Evolutionary conservation across 2,888 invertebrate genomes (phyloP).

Genomic region (Venusia cambrica): DNA sequence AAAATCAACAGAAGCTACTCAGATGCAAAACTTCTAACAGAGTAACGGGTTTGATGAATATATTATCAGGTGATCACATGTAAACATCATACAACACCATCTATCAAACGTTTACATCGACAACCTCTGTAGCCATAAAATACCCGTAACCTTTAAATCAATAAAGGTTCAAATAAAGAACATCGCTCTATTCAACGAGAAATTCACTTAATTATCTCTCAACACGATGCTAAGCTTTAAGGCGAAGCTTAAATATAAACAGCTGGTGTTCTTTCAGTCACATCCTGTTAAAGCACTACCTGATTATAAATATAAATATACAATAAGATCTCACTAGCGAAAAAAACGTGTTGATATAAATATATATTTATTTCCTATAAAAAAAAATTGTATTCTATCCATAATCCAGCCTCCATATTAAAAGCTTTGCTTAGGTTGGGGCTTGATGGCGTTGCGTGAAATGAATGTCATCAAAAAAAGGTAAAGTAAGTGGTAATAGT

Average conservation of each 20-base stretch:
- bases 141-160: slow-evolving; percentile 20
- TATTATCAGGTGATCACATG: slow-evolving; percentile 8
- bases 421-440: too few species aligned
- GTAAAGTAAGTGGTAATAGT: too few species aligned
- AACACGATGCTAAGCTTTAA: slow-evolving; percentile 43
- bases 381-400: too few species aligned
- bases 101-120: slow-evolving; percentile 12
- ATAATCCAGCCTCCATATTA: too few species aligned
- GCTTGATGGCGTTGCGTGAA: too few species aligned
- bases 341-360: too few species aligned
- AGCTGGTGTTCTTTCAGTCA: slow-evolving; percentile 2
- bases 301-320: too few species aligned
- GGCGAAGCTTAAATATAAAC: slow-evolving; percentile 1
- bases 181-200: slow-evolving; percentile 34
- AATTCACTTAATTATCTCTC: slow-evolving; percentile 44
- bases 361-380: too few species aligned
- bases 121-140: slow-evolving; percentile 16
- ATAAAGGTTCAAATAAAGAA: slow-evolving; percentile 19
- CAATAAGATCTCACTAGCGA: too few species aligned
- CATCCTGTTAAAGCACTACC: too few species aligned
- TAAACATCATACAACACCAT: slow-evolving; percentile 10
- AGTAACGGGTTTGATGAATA: slow-evolving; percentile 6
- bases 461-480: too few species aligned
- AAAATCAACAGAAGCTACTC: too few species aligned
- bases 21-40: background rate